phyloP scores from a whole-genome alignment of 2,888 invertebrate species.

The Lumbricus terrestris region DNA sequence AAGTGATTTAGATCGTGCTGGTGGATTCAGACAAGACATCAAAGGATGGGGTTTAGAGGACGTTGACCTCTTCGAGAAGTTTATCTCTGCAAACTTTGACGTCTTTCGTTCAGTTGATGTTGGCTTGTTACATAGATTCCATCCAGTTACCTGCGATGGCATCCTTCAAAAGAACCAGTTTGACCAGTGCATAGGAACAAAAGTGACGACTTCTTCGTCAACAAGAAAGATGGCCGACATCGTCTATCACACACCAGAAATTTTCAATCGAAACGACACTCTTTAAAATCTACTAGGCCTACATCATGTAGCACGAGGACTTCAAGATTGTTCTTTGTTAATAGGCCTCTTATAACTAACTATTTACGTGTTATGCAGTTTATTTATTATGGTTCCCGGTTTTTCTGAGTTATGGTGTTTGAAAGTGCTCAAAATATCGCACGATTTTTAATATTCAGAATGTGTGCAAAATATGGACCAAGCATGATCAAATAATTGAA shows the following conservation, averaged over 20 bases:
- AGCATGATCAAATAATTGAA: too few relatives aligned
- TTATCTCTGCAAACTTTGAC: slow-evolving; percentile 66
- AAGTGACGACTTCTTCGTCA: slow-evolving; percentile 72
- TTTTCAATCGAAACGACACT: slow-evolving; percentile 17
- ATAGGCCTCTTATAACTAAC: too few relatives aligned
- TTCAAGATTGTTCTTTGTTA: too few relatives aligned
- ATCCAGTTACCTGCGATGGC: slow-evolving; percentile 82
- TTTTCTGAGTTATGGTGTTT: too few relatives aligned
- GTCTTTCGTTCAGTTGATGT: slow-evolving; percentile 85
- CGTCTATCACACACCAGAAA: slow-evolving; percentile 39
- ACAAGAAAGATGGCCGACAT: slow-evolving; percentile 46
- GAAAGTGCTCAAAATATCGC: too few relatives aligned
- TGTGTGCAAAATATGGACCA: too few relatives aligned
- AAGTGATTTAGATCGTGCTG: slow-evolving; percentile 75
- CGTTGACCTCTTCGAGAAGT: slow-evolving; percentile 87
- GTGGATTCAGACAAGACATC: slow-evolving; percentile 87
- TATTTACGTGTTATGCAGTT: too few relatives aligned
- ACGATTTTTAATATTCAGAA: too few relatives aligned
- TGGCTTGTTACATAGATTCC: slow-evolving; percentile 87
- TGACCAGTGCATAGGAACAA: slow-evolving; percentile 88
- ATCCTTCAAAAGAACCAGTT: slow-evolving; percentile 77
- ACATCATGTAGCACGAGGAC: too few relatives aligned
- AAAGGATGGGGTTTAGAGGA: slow-evolving; percentile 95
- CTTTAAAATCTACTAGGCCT: too few relatives aligned
- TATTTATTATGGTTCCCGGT: too few relatives aligned